Evolutionary conservation across 1,140 invertebrate genomes (phyloP).

Genomic region (Paralvinella palmiformis): DNA sequence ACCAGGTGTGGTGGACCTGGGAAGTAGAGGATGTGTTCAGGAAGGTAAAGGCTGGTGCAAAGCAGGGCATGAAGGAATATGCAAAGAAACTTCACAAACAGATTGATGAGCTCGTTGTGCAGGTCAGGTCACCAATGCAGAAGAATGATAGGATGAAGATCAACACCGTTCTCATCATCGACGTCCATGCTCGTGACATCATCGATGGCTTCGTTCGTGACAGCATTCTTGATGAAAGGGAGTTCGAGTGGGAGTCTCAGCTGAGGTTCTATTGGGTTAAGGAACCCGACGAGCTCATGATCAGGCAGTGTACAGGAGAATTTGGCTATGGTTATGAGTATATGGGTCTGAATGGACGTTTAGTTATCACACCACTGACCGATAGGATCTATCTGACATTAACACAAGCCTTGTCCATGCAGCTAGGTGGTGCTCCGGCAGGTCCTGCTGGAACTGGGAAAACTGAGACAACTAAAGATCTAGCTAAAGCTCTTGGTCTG

Average conservation of each 20-base stretch:
- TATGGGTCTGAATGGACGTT: slow-evolving; percentile 82
- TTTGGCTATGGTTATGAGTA: slow-evolving; percentile 92
- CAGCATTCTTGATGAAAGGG: slow-evolving; percentile 69
- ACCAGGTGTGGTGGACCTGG: slow-evolving; percentile 89
- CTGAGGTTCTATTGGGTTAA: slow-evolving; percentile 85
- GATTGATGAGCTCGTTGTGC: slow-evolving; percentile 73
- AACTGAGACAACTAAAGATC: slow-evolving; percentile 83
- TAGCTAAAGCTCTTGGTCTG: slow-evolving; percentile 79
- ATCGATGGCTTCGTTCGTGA: slow-evolving; percentile 80
- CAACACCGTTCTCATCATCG: slow-evolving; percentile 78
- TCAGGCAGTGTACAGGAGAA: slow-evolving; percentile 74
- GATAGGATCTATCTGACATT: slow-evolving; percentile 87
- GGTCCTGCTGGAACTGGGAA: slow-evolving; percentile 69
- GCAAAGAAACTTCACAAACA: slow-evolving; percentile 71
- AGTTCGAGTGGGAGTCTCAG: slow-evolving; percentile 90
- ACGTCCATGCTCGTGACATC: slow-evolving; percentile 84
- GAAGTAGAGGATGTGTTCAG: slow-evolving; percentile 83
- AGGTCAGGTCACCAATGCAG: slow-evolving; percentile 59
- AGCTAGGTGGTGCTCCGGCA: slow-evolving; percentile 78
- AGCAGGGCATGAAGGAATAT: slow-evolving; percentile 84
- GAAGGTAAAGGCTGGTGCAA: slow-evolving; percentile 64
- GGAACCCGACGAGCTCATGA: slow-evolving; percentile 70
- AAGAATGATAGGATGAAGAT: slow-evolving; percentile 81
- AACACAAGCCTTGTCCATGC: slow-evolving; percentile 69
- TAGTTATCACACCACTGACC: slow-evolving; percentile 85